These are phyloP conservation scores for Caenorhabditis wallacei DNA, from an alignment of 2,888 invertebrate genomes.

Conservation along the genomic window DNA sequence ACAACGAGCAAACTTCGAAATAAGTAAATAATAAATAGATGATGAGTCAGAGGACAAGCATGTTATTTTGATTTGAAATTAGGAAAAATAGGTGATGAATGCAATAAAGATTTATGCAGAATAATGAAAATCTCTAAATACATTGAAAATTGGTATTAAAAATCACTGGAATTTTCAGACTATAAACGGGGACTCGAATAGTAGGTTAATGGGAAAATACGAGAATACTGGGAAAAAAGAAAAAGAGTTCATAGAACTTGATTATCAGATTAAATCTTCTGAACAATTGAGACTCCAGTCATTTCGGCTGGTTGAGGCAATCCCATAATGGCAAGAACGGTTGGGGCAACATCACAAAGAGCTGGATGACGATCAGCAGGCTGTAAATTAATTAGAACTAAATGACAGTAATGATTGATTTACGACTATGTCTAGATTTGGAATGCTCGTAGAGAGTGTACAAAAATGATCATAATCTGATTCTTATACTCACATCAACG, in stretches of 20 bases:
- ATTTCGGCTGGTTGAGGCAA: slow-evolving; percentile 83
- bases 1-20: slow-evolving; percentile 11
- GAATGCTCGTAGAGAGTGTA: too few relatives aligned
- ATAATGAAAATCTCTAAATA: slow-evolving; percentile 16
- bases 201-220: slow-evolving; percentile 14
- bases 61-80: not conserved
- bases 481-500: slow-evolving; percentile 66
- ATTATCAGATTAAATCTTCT: slow-evolving; percentile 61
- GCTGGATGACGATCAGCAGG: slow-evolving; percentile 81
- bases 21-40: slow-evolving; percentile 23
- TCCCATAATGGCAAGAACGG: slow-evolving; percentile 84
- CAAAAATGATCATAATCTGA: too few relatives aligned
- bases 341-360: slow-evolving; percentile 84
- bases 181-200: slow-evolving; percentile 14
- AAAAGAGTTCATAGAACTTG: slow-evolving; percentile 25
- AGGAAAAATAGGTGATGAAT: not conserved
- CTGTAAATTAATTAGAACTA: slow-evolving; percentile 54
- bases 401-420: not conserved
- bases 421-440: not conserved
- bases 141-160: slow-evolving; percentile 9
- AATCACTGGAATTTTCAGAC: slow-evolving; percentile 40
- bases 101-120: slow-evolving; percentile 20
- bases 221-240: slow-evolving; percentile 20
- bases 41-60: slow-evolving; percentile 21
- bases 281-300: slow-evolving; percentile 79